phyloP scores from a whole-genome alignment of 2,888 invertebrate species.

The Lepidocyrtoides sp. region DNA sequence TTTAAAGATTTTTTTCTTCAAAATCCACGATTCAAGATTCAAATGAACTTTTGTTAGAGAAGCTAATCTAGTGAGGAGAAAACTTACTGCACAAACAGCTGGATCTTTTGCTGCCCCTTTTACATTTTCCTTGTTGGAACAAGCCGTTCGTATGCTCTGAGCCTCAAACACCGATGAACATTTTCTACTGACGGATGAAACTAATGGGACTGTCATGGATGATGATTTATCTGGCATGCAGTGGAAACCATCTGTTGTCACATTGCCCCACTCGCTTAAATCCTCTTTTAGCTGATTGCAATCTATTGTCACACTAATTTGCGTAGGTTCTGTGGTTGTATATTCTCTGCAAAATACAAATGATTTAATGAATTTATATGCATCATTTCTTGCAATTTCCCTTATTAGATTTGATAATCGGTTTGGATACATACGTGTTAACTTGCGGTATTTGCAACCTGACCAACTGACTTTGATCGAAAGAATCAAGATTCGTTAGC shows the following conservation, averaged over 20 bases:
- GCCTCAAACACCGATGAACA: background rate
- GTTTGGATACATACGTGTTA: slow-evolving; percentile 57
- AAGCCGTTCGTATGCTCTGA: background rate
- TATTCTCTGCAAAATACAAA: background rate
- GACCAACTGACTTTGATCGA: slow-evolving; percentile 80
- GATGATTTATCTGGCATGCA: background rate
- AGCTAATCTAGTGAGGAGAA: background rate
- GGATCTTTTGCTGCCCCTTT: background rate
- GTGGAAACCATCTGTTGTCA: slow-evolving; percentile 56
- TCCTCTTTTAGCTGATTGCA: slow-evolving; percentile 61
- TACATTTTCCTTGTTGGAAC: slow-evolving; percentile 40
- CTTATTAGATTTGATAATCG: background rate
- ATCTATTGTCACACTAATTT: slow-evolving; percentile 61
- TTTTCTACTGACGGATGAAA: background rate
- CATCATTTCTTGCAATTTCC: too few relatives aligned
- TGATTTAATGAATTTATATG: too few relatives aligned
- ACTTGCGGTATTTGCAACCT: slow-evolving; percentile 77
- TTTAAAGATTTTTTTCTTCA: background rate
- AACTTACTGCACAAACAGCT: slow-evolving; percentile 10
- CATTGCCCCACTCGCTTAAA: slow-evolving; percentile 73
- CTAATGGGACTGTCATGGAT: background rate
- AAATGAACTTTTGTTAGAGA: background rate
- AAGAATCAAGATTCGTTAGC: slow-evolving; percentile 82
- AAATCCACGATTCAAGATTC: too few relatives aligned
- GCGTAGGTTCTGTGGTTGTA: slow-evolving; percentile 26